Evolutionary conservation across 2,113 vertebrate species (phyloP).

Genomic region (Nesogale talazaci): DNA sequence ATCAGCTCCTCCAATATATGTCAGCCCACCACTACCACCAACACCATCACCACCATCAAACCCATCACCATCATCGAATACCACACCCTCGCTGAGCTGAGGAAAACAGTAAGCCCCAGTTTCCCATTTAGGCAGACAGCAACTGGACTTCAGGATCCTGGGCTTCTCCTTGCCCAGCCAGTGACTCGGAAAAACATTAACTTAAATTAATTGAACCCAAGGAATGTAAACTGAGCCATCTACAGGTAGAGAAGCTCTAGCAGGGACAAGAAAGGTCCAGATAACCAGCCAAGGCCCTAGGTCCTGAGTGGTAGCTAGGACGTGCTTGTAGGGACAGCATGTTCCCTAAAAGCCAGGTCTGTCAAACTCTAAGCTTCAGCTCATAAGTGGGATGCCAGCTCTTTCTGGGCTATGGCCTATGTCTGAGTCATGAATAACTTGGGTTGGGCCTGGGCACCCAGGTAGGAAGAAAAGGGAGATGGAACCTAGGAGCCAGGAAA

Average conservation of each 20-base stretch:
- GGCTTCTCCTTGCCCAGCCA: not conserved
- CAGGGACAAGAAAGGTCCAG: too few relatives aligned
- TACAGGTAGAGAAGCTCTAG: too few relatives aligned
- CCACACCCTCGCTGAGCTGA: fast-evolving
- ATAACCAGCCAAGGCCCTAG: too few relatives aligned
- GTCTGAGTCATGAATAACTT: not conserved
- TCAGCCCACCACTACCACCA: not conserved
- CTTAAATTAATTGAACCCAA: not conserved
- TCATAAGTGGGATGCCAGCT: not conserved
- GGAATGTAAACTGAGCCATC: not conserved
- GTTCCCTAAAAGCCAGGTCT: not conserved
- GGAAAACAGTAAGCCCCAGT: not conserved
- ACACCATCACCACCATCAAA: too few relatives aligned
- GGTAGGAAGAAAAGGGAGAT: not conserved
- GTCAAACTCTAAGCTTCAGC: not conserved
- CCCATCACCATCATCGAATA: too few relatives aligned
- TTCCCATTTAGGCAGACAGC: not conserved
- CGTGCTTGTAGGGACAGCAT: too few relatives aligned
- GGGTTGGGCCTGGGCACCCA: fast-evolving
- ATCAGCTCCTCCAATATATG: too few relatives aligned
- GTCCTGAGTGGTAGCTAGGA: fast-evolving
- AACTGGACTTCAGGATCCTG: not conserved
- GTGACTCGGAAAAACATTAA: not conserved
- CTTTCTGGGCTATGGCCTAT: not conserved
- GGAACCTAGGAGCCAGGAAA: not conserved